phyloP scores from a whole-genome alignment of 1,140 invertebrate genomes.

The Hypothenemus hampei region DNA sequence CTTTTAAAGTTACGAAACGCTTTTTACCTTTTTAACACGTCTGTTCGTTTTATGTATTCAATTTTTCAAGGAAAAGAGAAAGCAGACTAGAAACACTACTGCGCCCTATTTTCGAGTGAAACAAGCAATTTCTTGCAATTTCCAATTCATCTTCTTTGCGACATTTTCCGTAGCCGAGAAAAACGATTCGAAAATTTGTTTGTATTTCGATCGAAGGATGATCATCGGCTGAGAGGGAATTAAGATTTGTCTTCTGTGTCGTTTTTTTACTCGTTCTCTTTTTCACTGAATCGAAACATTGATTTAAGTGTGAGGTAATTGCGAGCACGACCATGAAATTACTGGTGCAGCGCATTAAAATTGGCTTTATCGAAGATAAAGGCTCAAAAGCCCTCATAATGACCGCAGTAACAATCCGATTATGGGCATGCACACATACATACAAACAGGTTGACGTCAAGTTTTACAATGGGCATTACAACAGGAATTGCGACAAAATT shows the following conservation, averaged over 20 bases:
- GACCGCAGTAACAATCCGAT: conserved; percentile 24
- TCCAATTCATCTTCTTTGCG: conserved; percentile 22
- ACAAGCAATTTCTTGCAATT: conserved; percentile 25
- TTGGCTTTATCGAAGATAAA: conserved; percentile 25
- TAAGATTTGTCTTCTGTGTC: no score
- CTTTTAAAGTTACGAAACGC: conserved; percentile 25
- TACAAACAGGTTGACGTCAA: conserved; percentile 7
- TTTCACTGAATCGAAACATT: not conserved
- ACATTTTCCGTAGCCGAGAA: conserved; percentile 3
- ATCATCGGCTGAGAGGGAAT: no score
- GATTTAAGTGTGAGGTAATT: conserved; percentile 3
- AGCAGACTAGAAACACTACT: conserved; percentile 11
- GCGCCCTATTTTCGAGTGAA: conserved; percentile 17
- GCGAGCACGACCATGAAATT: conserved; percentile 9
- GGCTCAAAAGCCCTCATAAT: conserved; percentile 13
- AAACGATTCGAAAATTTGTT: conserved; percentile 6
- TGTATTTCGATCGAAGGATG: no score
- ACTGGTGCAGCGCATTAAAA: conserved; percentile 19
- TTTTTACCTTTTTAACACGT: conserved; percentile 30
- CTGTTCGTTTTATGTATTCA: conserved; percentile 29
- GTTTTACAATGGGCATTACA: conserved; percentile 22
- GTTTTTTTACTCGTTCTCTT: no score
- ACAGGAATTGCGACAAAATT: conserved; percentile 19
- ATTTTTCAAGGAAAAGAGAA: conserved; percentile 26
- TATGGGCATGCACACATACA: conserved; percentile 8